Evolutionary conservation across 2,888 invertebrate species (phyloP).

Genomic region (Glaucopsyche alexis): DNA sequence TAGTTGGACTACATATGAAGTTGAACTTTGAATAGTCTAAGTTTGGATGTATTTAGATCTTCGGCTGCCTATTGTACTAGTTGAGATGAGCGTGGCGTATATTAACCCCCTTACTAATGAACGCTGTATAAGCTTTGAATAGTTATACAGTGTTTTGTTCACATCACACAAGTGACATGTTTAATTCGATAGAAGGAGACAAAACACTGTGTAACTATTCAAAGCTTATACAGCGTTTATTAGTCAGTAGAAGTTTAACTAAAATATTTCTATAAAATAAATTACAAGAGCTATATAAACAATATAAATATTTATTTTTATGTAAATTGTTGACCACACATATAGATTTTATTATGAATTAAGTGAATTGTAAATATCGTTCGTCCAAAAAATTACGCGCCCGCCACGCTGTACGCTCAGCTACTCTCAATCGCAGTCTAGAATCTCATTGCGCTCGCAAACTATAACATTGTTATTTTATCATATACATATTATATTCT

Average conservation of each 20-base stretch:
- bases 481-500: not conserved
- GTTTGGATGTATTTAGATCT: constrained; percentile 54
- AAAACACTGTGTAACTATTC: no score
- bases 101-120: no score
- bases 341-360: not conserved
- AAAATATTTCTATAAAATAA: not conserved
- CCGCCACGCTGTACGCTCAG: constrained; percentile 19
- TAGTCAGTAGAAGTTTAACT: not conserved
- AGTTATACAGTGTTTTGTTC: no score
- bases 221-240: no score
- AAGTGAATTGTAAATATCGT: not conserved
- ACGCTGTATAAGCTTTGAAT: no score
- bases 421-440: constrained; percentile 16
- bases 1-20: constrained; percentile 54
- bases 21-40: constrained; percentile 65
- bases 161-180: no score
- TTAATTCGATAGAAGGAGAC: no score
- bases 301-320: not conserved
- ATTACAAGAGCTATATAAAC: not conserved
- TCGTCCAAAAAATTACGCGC: not conserved
- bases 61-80: constrained; percentile 9
- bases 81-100: constrained; percentile 12
- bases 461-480: not conserved
- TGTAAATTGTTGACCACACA: no score
- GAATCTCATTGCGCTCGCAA: constrained; percentile 58